A percentile compares a stretch with the other conserved stretches of the same genome.
These are phyloP conservation scores for Caenorhabditis afra DNA, from an alignment of 2,888 invertebrate genomes.

Conservation along the genomic window DNA sequence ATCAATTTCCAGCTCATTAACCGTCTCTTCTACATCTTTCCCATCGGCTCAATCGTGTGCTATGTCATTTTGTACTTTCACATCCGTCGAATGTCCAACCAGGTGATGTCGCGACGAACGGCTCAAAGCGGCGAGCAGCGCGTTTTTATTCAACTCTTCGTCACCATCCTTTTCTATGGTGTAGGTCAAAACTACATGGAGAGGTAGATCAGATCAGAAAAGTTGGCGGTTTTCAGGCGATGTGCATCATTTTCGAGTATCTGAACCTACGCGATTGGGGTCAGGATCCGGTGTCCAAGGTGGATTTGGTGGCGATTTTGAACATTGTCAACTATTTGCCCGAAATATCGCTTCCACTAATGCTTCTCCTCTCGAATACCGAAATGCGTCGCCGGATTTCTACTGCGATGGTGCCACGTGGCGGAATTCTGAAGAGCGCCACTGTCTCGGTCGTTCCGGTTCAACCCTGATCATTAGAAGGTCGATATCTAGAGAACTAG, in stretches of 20 bases:
- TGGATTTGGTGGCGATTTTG: slow-evolving; percentile 10
- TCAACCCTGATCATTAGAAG: not conserved
- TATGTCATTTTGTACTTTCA: slow-evolving; percentile 23
- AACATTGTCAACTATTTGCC: slow-evolving; percentile 23
- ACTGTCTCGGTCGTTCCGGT: slow-evolving; percentile 2
- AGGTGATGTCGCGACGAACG: slow-evolving; percentile 11
- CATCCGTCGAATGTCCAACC: not conserved
- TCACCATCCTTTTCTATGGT: slow-evolving; percentile 26
- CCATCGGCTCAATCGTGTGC: slow-evolving; percentile 20
- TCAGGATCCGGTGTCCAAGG: not conserved
- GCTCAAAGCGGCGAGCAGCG: slow-evolving; percentile 18
- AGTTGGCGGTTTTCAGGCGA: slow-evolving; percentile 8
- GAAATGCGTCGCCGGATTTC: slow-evolving; percentile 9
- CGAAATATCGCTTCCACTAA: slow-evolving; percentile 5
- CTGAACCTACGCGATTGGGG: slow-evolving; percentile 2
- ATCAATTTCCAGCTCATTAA: slow-evolving; percentile 26
- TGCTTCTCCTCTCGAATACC: slow-evolving; percentile 13
- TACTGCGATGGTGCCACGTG: not conserved
- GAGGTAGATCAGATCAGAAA: too few relatives aligned
- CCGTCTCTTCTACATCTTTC: slow-evolving; percentile 36
- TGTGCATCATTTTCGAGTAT: slow-evolving; percentile 16
- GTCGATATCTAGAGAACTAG: too few relatives aligned
- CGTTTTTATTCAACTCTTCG: slow-evolving; percentile 14
- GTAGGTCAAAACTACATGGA: slow-evolving; percentile 1
- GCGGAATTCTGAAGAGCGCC: not conserved